These are phyloP conservation scores for Eclectus roratus DNA, from an alignment of 2,113 vertebrate genomes.

Conservation along the genomic window DNA sequence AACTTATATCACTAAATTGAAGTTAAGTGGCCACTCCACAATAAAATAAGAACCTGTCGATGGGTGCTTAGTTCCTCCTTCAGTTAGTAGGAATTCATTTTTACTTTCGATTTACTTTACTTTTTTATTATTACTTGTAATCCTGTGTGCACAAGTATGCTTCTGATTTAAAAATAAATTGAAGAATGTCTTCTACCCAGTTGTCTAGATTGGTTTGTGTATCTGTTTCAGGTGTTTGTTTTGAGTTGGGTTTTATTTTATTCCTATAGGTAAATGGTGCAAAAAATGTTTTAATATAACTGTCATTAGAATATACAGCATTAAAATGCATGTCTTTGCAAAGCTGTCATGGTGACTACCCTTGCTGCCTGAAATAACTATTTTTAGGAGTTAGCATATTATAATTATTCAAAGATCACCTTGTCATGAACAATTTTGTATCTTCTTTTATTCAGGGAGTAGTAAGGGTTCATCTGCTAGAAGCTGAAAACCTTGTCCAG, in stretches of 20 bases:
- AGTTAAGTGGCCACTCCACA: background rate
- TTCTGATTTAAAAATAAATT: background rate
- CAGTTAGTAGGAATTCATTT: background rate
- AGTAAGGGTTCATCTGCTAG: constrained; percentile 85
- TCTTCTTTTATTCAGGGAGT: constrained; percentile 81
- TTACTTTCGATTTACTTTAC: background rate
- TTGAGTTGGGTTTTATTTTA: background rate
- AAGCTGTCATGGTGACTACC: background rate
- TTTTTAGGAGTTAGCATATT: background rate
- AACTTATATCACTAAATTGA: background rate
- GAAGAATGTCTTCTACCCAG: background rate
- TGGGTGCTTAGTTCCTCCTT: background rate
- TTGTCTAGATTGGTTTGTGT: background rate
- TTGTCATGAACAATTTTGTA: background rate
- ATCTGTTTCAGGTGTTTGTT: background rate
- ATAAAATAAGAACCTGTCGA: background rate
- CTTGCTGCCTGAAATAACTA: constrained; percentile 34
- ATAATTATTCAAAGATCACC: background rate
- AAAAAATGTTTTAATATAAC: background rate
- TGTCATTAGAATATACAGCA: background rate
- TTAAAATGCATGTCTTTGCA: background rate
- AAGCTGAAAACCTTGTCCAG: constrained; percentile 85
- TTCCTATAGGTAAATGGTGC: background rate
- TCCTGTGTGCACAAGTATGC: background rate
- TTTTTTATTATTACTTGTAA: background rate